These are phyloP conservation scores for Phorcus lineatus DNA, from an alignment of 2,888 invertebrate species.

Conservation along the genomic window DNA sequence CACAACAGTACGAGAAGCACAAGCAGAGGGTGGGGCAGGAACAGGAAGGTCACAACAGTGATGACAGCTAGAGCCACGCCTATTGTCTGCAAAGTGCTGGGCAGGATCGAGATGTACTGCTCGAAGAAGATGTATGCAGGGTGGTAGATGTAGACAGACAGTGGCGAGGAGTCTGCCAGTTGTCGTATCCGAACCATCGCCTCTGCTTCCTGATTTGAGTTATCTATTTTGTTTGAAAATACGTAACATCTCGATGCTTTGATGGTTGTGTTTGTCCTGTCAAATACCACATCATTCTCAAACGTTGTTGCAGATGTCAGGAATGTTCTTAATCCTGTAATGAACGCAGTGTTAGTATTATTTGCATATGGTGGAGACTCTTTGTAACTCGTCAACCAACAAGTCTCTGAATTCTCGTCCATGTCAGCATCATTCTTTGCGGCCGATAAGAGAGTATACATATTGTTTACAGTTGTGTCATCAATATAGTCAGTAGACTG, in stretches of 20 bases:
- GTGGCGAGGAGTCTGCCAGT: constrained; percentile 47
- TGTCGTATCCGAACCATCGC: constrained; percentile 61
- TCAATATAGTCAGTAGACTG: constrained; percentile 37
- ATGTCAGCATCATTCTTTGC: constrained; percentile 29
- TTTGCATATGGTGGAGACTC: constrained; percentile 31
- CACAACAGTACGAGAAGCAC: constrained; percentile 59
- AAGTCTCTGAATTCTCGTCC: constrained; percentile 30
- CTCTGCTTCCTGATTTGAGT: constrained; percentile 78
- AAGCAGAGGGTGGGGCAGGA: constrained; percentile 66
- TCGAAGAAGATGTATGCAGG: constrained; percentile 65
- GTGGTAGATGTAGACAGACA: constrained; percentile 55
- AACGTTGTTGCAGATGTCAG: constrained; percentile 27
- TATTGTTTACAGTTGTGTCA: constrained; percentile 4
- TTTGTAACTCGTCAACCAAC: constrained; percentile 38
- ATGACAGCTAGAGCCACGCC: constrained; percentile 64
- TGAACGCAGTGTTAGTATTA: constrained; percentile 28
- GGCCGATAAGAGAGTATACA: constrained; percentile 26
- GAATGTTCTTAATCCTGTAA: constrained; percentile 32
- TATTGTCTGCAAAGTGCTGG: constrained; percentile 63
- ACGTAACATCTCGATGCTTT: constrained; percentile 80
- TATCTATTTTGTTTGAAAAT: constrained; percentile 68
- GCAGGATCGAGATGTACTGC: constrained; percentile 63
- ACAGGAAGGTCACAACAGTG: constrained; percentile 62
- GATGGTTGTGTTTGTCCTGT: constrained; percentile 77
- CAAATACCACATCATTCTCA: constrained; percentile 45